A percentile compares a stretch with the other conserved stretches of the same genome.
Conservation (phyloP, 2,113 vertebrate genomes). For the Scomber japonicus region DNA sequence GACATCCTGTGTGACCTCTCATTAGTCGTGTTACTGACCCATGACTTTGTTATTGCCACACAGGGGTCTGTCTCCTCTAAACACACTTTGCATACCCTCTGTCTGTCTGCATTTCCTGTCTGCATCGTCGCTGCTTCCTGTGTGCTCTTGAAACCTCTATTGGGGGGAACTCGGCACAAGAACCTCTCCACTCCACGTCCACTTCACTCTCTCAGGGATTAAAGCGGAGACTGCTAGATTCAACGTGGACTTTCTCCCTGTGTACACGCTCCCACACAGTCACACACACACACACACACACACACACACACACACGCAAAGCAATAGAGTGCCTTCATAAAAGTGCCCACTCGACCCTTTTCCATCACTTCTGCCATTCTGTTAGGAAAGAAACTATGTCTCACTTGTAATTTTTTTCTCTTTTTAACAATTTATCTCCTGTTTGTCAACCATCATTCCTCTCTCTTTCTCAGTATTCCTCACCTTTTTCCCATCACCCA, state of each 20-base stretch:
- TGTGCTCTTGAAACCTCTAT: constrained; percentile 59
- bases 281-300: constrained; percentile 14
- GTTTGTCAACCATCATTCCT: constrained; percentile 24
- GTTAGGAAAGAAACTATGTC: constrained; percentile 21
- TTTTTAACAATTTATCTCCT: constrained; percentile 38
- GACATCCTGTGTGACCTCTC: constrained; percentile 62
- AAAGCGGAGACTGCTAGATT: constrained; percentile 60
- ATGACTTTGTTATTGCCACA: constrained; percentile 79
- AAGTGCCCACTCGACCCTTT: constrained; percentile 8
- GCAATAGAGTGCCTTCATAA: constrained; percentile 29
- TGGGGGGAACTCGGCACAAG: constrained; percentile 52
- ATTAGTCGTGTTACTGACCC: constrained; percentile 71
- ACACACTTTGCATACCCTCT: constrained; percentile 67
- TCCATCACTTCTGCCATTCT: constrained; percentile 36
- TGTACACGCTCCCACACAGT: constrained; percentile 7
- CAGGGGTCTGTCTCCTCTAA: constrained; percentile 74
- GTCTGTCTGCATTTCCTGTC: constrained; percentile 78
- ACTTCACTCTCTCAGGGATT: constrained; percentile 67
- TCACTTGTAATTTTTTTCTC: constrained; percentile 30
- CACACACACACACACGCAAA: background rate
- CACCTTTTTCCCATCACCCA: constrained; percentile 2
- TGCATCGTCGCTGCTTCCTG: constrained; percentile 69
- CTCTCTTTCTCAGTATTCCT: constrained; percentile 11
- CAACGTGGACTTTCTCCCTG: constrained; percentile 1
- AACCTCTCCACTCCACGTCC: constrained; percentile 45